These are phyloP conservation scores for Naja naja DNA, from an alignment of 2,113 vertebrate genomes.

Conservation along the genomic window DNA sequence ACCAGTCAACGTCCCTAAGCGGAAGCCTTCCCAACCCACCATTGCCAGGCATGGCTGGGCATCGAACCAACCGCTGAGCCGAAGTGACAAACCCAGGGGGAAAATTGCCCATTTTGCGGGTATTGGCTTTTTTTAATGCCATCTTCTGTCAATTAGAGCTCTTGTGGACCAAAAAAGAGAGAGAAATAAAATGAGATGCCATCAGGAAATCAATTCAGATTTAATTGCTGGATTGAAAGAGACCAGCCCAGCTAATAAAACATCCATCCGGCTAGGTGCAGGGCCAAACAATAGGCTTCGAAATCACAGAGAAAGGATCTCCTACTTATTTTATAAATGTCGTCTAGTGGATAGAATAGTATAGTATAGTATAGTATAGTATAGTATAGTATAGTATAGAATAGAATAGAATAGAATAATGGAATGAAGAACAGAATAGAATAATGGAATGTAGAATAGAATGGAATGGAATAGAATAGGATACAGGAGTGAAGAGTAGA, in stretches of 20 bases:
- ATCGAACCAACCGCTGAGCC: not conserved
- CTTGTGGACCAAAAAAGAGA: not conserved
- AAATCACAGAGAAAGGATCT: not conserved
- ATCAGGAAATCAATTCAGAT: not conserved
- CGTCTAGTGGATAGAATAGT: too few species aligned
- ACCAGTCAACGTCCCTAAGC: too few species aligned
- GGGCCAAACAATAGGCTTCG: not conserved
- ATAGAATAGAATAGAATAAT: too few species aligned
- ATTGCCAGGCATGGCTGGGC: not conserved
- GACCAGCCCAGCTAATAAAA: not conserved
- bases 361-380: too few species aligned
- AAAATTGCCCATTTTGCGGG: not conserved
- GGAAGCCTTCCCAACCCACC: too few species aligned
- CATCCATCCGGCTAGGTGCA: not conserved
- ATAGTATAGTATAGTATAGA: too few species aligned
- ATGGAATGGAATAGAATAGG: too few species aligned
- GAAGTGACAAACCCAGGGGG: not conserved
- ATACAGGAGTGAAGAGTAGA: too few species aligned
- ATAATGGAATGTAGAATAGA: too few species aligned
- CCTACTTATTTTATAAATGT: too few species aligned
- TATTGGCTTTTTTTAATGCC: not conserved
- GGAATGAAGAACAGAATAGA: too few species aligned
- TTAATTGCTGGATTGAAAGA: not conserved
- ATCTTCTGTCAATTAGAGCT: not conserved
- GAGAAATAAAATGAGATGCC: not conserved